These are phyloP conservation scores for Lymantria monacha DNA, from an alignment of 2,888 invertebrate species.

Conservation along the genomic window DNA sequence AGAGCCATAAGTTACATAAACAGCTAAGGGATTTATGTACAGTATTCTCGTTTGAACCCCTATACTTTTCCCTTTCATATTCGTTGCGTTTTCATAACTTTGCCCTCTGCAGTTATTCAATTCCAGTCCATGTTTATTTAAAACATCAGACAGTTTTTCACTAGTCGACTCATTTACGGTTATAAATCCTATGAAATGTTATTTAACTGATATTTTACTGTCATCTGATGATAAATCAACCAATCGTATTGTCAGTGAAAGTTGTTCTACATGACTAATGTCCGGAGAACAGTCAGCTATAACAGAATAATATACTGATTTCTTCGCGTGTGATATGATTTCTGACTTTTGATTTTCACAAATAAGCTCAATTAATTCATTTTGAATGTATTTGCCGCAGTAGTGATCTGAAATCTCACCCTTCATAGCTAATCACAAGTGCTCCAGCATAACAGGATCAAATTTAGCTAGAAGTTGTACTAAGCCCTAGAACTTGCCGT, in stretches of 20 bases:
- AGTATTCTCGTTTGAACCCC: slow-evolving; percentile 44
- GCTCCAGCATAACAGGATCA: no score
- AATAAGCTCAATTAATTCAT: no score
- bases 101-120: slow-evolving; percentile 16
- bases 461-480: no score
- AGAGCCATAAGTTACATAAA: background rate
- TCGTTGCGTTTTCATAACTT: slow-evolving; percentile 48
- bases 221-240: slow-evolving; percentile 22
- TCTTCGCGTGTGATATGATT: no score
- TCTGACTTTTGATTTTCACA: no score
- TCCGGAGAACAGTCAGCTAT: slow-evolving; percentile 12
- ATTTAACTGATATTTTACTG: slow-evolving; percentile 20
- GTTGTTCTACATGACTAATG: no score
- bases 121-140: background rate
- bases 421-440: no score
- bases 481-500: no score
- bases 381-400: no score
- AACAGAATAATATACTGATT: no score
- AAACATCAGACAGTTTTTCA: slow-evolving; percentile 6
- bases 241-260: slow-evolving; percentile 28
- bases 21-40: slow-evolving; percentile 30
- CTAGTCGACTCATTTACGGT: no score
- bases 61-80: slow-evolving; percentile 44
- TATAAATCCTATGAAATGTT: slow-evolving; percentile 22
- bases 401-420: no score